phyloP scores from a whole-genome alignment of 2,888 invertebrate genomes.

The Patella ulyssiponensis region DNA sequence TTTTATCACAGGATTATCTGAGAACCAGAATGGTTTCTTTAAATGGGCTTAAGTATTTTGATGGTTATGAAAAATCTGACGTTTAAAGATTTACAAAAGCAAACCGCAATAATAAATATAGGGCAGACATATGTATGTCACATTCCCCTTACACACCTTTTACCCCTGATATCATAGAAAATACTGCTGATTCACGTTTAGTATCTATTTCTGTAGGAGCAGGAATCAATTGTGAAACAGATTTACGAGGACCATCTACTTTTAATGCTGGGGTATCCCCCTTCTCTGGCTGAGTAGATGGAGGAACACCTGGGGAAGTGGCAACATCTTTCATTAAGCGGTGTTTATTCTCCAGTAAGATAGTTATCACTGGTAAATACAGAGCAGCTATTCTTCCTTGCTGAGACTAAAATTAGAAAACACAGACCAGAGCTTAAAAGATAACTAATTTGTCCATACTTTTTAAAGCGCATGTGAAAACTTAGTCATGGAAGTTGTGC shows the following conservation, averaged over 20 bases:
- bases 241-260: slow-evolving; percentile 33
- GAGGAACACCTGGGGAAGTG: slow-evolving; percentile 20
- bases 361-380: slow-evolving; percentile 91
- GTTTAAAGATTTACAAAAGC: too few species aligned
- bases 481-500: too few species aligned
- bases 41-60: too few species aligned
- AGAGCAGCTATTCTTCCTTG: slow-evolving; percentile 88
- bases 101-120: too few species aligned
- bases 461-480: neutral
- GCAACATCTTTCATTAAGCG: slow-evolving; percentile 75
- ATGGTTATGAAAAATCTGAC: too few species aligned
- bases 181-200: slow-evolving; percentile 51
- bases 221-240: slow-evolving; percentile 29
- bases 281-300: slow-evolving; percentile 39
- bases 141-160: slow-evolving; percentile 37
- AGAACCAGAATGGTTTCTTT: too few species aligned
- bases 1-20: too few species aligned
- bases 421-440: neutral
- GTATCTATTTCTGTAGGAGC: slow-evolving; percentile 25
- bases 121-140: too few species aligned
- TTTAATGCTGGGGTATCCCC: slow-evolving; percentile 39
- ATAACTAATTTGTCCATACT: neutral
- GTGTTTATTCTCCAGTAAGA: slow-evolving; percentile 89
- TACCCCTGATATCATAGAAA: slow-evolving; percentile 64
- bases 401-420: slow-evolving; percentile 75